phyloP scores from a whole-genome alignment of 2,888 invertebrate genomes.

The Chesias legatella region DNA sequence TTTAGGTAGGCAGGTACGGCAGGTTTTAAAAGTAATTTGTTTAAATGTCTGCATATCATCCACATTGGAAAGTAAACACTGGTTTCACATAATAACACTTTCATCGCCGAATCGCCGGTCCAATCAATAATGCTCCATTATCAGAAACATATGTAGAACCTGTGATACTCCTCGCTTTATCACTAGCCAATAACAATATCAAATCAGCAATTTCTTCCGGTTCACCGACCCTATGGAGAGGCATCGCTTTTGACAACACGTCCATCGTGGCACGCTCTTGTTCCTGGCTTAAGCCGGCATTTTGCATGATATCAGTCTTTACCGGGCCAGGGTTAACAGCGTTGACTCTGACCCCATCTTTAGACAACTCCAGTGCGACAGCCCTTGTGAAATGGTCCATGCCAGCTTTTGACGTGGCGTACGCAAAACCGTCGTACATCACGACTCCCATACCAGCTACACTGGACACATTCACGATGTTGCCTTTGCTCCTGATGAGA shows the following conservation, averaged over 20 bases:
- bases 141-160: constrained; percentile 19
- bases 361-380: constrained; percentile 82
- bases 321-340: constrained; percentile 86
- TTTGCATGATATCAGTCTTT: constrained; percentile 43
- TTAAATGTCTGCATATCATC: no score
- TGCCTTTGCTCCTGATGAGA: constrained; percentile 25
- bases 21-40: no score
- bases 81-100: no score
- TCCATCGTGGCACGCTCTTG: constrained; percentile 1
- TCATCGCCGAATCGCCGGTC: background rate
- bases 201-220: constrained; percentile 29
- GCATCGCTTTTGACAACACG: background rate
- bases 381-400: constrained; percentile 86
- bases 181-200: constrained; percentile 27
- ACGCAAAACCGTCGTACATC: constrained; percentile 39
- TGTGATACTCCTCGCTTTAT: constrained; percentile 27
- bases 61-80: no score
- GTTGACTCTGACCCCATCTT: constrained; percentile 81
- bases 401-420: constrained; percentile 85
- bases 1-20: no score
- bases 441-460: constrained; percentile 18
- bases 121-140: constrained; percentile 11
- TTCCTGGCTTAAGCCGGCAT: constrained; percentile 48
- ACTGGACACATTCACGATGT: constrained; percentile 30
- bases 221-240: constrained; percentile 15